Evolutionary conservation across 2,113 vertebrate species (phyloP).

Genomic region (Puma concolor): DNA sequence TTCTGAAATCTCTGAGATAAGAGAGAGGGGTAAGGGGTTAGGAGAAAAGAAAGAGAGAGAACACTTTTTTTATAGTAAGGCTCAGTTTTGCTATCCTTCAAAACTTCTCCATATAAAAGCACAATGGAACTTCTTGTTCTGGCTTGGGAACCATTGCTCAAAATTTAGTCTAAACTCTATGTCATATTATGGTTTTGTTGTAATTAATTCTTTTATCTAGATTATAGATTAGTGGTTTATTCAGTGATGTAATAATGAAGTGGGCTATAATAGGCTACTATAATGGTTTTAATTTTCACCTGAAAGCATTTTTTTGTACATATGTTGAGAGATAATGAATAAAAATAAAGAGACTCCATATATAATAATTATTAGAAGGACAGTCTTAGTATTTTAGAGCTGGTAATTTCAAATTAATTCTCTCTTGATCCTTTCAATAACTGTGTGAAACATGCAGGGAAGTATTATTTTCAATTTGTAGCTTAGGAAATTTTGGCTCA

Average conservation of each 20-base stretch:
- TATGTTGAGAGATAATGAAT: not conserved
- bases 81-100: not conserved
- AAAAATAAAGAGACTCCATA: not conserved
- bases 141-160: not conserved
- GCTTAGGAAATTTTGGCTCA: not conserved
- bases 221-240: not conserved
- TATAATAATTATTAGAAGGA: not conserved
- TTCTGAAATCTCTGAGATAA: not conserved
- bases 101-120: not conserved
- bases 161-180: not conserved
- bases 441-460: not conserved
- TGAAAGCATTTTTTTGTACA: not conserved
- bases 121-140: conserved; percentile 1
- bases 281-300: conserved; percentile 32
- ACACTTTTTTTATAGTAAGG: not conserved
- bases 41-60: not conserved
- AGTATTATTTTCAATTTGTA: conserved; percentile 26
- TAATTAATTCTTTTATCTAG: not conserved
- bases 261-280: not conserved
- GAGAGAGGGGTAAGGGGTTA: no score
- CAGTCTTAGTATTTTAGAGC: not conserved
- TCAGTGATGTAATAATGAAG: not conserved
- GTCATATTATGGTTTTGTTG: not conserved
- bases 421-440: conserved; percentile 18
- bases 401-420: conserved; percentile 24